Conservation (phyloP, 2,797 vertebrate genomes). For the Esox masquinongy region DNA sequence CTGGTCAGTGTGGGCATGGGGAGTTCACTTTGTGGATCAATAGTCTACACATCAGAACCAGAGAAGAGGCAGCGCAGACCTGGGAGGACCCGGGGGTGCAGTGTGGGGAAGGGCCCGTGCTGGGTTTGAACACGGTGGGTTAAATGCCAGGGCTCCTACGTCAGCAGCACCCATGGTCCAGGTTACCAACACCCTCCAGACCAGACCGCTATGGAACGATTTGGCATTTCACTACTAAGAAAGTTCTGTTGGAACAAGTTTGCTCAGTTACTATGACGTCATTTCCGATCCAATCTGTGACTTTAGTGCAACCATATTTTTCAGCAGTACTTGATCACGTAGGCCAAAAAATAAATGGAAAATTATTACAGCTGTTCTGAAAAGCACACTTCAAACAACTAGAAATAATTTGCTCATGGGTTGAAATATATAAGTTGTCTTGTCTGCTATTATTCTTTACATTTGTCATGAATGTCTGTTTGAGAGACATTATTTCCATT, state of each 20-base stretch:
- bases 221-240: not conserved
- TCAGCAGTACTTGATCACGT: not conserved
- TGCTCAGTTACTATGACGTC: not conserved
- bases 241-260: not conserved
- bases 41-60: conserved; percentile 33
- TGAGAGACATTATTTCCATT: not conserved
- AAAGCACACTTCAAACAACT: not conserved
- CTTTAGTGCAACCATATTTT: not conserved
- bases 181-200: not conserved
- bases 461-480: not conserved
- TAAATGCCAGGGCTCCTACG: conserved; percentile 40
- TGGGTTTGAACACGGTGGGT: conserved; percentile 7
- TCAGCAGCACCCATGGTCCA: conserved; percentile 32
- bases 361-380: not conserved
- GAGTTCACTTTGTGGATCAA: conserved; percentile 42
- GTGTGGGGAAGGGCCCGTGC: not conserved
- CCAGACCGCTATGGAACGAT: conserved; percentile 19
- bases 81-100: not conserved
- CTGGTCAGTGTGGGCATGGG: conserved; percentile 12
- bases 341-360: not conserved
- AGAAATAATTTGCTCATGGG: not conserved
- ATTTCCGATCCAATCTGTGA: not conserved
- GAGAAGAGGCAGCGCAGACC: conserved; percentile 29
- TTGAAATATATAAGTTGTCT: not conserved
- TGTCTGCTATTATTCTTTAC: not conserved